Conservation (phyloP, 2,113 vertebrate genomes). For the Cochlearius cochlearius region DNA sequence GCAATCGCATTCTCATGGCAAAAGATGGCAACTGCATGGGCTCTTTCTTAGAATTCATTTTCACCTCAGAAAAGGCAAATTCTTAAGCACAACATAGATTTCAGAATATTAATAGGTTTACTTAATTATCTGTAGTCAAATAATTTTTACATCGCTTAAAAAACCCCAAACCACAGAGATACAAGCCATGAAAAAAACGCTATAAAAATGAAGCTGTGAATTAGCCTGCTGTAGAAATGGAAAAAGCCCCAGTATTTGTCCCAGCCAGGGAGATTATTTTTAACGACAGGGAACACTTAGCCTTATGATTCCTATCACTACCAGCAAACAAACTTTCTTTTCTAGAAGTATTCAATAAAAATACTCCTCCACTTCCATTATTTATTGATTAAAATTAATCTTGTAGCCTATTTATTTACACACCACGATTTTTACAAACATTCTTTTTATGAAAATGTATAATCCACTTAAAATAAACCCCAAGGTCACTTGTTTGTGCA, state of each 20-base stretch:
- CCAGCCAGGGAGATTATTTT: neutral
- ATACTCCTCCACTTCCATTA: neutral
- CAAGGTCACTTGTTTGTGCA: accelerated
- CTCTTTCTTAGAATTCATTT: neutral
- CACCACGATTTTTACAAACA: neutral
- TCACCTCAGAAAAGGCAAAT: neutral
- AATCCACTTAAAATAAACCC: neutral
- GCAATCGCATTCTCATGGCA: neutral
- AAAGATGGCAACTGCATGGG: neutral
- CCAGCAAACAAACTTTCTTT: neutral
- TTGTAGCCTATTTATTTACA: neutral
- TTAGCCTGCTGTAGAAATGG: neutral
- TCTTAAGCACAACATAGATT: neutral
- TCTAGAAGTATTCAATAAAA: neutral
- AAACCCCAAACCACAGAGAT: neutral
- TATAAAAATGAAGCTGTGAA: neutral
- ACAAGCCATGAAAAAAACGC: neutral
- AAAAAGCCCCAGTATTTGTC: neutral
- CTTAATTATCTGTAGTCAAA: neutral
- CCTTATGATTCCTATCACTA: neutral
- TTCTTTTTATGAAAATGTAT: neutral
- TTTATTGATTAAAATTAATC: neutral
- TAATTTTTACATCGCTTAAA: neutral
- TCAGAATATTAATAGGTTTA: neutral
- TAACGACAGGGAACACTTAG: neutral